Percentiles rank a stretch among this genome's conserved stretches.
Evolutionary conservation across 2,797 vertebrate genomes (phyloP).

Genomic region (Leptoclinus maculatus): DNA sequence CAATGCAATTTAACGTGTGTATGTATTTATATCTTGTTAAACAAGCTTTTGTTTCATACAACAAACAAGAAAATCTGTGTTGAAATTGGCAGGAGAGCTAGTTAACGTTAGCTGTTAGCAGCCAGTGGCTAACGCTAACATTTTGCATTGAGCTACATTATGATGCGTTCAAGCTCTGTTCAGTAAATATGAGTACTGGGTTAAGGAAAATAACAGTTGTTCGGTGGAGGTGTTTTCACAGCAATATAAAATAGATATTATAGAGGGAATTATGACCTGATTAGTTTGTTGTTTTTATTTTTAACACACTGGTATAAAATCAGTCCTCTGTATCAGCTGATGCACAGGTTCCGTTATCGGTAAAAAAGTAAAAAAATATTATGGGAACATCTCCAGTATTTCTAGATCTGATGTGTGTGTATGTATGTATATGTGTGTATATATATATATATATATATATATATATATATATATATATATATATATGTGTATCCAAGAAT

Average conservation of each 20-base stretch:
- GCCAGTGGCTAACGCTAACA: neutral
- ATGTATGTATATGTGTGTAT: no score
- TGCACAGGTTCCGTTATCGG: neutral
- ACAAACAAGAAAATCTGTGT: neutral
- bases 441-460: neutral
- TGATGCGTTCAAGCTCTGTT: neutral
- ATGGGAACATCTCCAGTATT: neutral
- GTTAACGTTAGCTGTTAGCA: neutral
- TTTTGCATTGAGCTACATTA: neutral
- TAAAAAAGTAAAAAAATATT: no score
- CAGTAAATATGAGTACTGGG: no score
- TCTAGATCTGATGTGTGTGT: neutral
- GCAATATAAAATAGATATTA: no score
- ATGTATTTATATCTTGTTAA: no score
- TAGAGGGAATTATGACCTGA: no score
- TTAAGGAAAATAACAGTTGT: neutral
- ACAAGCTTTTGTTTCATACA: neutral
- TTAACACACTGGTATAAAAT: no score
- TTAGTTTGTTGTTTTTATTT: no score
- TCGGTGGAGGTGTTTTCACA: no score
- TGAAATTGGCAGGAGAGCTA: no score
- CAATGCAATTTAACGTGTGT: neutral
- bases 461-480: no score
- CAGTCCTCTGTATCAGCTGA: no score
- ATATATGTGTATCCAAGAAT: neutral